phyloP scores from a whole-genome alignment of 1,140 invertebrate species.

The Procambarus virginalis region DNA sequence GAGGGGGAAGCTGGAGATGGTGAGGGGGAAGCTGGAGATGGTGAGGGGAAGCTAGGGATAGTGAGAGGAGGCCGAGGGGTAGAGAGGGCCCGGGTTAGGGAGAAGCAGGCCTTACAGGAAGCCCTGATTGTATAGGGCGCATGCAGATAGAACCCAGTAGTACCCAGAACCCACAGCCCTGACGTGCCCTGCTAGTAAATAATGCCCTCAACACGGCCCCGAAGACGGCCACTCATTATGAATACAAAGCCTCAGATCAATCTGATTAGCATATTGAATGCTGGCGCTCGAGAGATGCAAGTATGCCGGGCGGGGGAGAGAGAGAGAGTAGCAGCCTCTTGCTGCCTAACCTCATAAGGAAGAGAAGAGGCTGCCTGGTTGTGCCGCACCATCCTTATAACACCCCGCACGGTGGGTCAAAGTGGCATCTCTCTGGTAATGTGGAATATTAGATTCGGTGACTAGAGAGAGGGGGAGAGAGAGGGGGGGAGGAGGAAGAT shows the following conservation, averaged over 20 bases:
- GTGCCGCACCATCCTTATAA: conserved; percentile 55
- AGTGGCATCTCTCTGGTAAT: conserved; percentile 59
- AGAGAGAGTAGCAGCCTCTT: background rate
- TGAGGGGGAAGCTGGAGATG: background rate
- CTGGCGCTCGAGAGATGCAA: conserved; percentile 33
- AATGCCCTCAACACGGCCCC: conserved; percentile 57
- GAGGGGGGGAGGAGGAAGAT: too few species aligned
- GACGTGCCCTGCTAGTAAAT: conserved; percentile 63
- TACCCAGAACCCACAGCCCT: conserved; percentile 18
- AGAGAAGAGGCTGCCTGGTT: background rate
- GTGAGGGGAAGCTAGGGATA: background rate
- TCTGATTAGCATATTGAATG: conserved; percentile 67
- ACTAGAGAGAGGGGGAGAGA: background rate
- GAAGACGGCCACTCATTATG: conserved; percentile 66
- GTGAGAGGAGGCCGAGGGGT: background rate
- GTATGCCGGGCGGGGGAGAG: conserved; percentile 24
- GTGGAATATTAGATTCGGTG: conserved; percentile 58
- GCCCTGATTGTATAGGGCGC: background rate
- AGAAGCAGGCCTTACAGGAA: background rate
- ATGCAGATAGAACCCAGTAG: conserved; percentile 8
- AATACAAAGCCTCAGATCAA: conserved; percentile 67
- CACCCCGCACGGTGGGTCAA: conserved; percentile 31
- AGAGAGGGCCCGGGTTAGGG: background rate
- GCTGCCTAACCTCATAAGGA: background rate
- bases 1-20: background rate